Evolutionary conservation across 1,140 invertebrate genomes (phyloP).

Genomic region (Chionoecetes opilio): DNA sequence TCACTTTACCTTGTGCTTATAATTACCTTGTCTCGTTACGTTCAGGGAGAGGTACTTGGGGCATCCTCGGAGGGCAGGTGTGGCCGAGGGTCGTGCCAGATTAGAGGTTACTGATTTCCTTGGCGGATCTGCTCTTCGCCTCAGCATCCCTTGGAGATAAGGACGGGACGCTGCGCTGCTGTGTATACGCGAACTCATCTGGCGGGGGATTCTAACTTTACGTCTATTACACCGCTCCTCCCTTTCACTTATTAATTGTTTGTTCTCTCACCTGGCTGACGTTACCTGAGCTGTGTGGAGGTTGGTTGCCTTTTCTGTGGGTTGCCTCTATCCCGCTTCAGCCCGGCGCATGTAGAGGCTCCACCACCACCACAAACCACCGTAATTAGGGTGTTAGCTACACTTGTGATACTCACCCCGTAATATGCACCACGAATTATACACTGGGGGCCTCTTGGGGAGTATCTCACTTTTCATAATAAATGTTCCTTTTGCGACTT

Average conservation of each 20-base stretch:
- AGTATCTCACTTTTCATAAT: constrained; percentile 22
- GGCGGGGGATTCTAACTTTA: background rate
- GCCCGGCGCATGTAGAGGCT: background rate
- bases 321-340: background rate
- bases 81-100: background rate
- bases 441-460: background rate
- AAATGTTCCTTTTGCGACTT: background rate
- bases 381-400: constrained; percentile 19
- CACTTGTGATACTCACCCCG: constrained; percentile 25
- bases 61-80: background rate
- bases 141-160: background rate
- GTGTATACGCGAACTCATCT: background rate
- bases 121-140: background rate
- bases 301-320: background rate
- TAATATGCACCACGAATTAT: constrained; percentile 30
- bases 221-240: background rate
- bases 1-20: background rate
- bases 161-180: background rate
- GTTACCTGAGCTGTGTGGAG: background rate
- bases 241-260: background rate
- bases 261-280: background rate
- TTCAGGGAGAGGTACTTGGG: background rate
- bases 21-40: constrained; percentile 8
- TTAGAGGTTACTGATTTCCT: constrained; percentile 7
- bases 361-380: constrained; percentile 14